Percentiles rank a stretch among this genome's conserved stretches.
These are phyloP conservation scores for Chloropsis cyanopogon DNA, from an alignment of 2,113 vertebrate species.

Conservation along the genomic window DNA sequence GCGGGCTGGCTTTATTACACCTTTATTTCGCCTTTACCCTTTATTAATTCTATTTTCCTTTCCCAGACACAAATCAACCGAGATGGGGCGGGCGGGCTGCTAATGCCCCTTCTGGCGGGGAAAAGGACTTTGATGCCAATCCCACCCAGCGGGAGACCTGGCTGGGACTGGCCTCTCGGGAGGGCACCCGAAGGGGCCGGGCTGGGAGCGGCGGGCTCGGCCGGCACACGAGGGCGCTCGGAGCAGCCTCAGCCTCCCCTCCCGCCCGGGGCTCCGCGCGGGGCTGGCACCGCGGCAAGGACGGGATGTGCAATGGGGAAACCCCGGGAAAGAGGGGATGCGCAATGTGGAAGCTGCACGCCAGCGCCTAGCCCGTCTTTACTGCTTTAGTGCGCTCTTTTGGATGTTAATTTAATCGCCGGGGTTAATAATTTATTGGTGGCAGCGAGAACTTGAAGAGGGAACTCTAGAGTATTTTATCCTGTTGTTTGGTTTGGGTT, in stretches of 20 bases:
- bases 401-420: not conserved
- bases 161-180: fast-evolving
- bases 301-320: not conserved
- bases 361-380: not conserved
- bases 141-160: fast-evolving
- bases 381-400: not conserved
- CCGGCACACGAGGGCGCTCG: slow-evolving; percentile 24
- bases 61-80: fast-evolving
- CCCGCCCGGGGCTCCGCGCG: not conserved
- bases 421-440: not conserved
- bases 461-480: not conserved
- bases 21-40: not conserved
- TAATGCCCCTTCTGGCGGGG: fast-evolving
- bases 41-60: not conserved
- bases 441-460: not conserved
- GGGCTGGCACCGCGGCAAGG: not conserved
- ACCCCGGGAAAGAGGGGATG: not conserved
- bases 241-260: not conserved
- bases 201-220: not conserved
- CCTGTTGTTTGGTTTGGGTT: not conserved
- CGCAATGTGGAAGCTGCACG: not conserved
- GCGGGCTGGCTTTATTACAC: not conserved
- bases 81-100: not conserved
- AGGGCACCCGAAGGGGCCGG: too few species aligned
- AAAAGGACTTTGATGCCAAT: not conserved